These are phyloP conservation scores for Alcedo quadribrachys DNA, from an alignment of 2,797 vertebrate species.

Conservation along the genomic window DNA sequence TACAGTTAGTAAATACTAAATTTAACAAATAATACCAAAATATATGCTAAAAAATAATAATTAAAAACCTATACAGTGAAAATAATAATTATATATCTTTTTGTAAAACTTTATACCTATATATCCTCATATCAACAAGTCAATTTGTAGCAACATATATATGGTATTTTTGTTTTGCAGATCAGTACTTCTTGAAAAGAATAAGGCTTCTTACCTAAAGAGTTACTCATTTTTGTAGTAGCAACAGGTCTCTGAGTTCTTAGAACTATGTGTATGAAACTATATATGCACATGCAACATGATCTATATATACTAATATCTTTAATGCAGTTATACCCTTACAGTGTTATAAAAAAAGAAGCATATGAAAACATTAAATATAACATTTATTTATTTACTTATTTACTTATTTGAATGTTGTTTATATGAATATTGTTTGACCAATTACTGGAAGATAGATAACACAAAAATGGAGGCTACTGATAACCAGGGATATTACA, in stretches of 20 bases:
- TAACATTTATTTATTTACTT: neutral
- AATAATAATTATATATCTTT: neutral
- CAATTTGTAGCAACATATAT: neutral
- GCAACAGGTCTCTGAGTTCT: neutral
- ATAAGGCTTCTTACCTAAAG: neutral
- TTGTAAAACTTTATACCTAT: neutral
- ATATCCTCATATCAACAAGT: neutral
- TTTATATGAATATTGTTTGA: neutral
- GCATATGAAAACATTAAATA: neutral
- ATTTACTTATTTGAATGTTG: neutral
- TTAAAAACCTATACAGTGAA: neutral
- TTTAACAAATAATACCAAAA: neutral
- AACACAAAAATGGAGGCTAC: neutral
- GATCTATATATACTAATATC: neutral
- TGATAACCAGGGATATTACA: neutral
- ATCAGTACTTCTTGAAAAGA: neutral
- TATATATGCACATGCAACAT: neutral
- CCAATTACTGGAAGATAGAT: neutral
- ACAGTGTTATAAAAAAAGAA: neutral
- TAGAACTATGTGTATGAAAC: neutral
- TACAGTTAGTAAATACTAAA: neutral
- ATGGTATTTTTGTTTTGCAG: neutral
- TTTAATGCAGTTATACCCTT: neutral
- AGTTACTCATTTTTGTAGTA: accelerated
- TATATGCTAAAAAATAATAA: neutral